Conservation (phyloP, 2,113 vertebrate species). For the Corydoras maculifer region DNA sequence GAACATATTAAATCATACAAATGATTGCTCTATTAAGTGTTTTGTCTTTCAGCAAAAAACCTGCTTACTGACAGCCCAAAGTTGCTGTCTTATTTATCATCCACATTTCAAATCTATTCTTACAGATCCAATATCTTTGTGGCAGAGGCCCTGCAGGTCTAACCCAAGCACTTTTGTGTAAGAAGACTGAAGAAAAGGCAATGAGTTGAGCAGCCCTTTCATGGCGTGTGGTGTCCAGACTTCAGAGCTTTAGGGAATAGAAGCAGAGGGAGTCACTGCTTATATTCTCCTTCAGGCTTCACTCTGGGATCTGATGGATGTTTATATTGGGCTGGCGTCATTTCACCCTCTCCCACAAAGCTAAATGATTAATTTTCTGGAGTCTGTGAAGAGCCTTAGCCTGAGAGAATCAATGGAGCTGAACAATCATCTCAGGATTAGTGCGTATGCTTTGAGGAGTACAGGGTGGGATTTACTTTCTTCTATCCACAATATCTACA, state of each 20-base stretch:
- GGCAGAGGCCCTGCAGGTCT: constrained; percentile 16
- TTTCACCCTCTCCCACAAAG: constrained; percentile 24
- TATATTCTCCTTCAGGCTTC: constrained; percentile 24
- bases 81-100: constrained; percentile 8
- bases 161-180: constrained; percentile 19
- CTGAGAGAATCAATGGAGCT: constrained; percentile 34
- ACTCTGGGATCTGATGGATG: constrained; percentile 21
- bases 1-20: no score
- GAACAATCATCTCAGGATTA: constrained; percentile 33
- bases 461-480: background rate
- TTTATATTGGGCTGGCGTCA: constrained; percentile 26
- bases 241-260: constrained; percentile 23
- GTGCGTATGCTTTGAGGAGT: background rate
- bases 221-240: constrained; percentile 13
- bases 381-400: constrained; percentile 14
- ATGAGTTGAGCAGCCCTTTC: constrained; percentile 10
- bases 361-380: constrained; percentile 27
- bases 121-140: constrained; percentile 24
- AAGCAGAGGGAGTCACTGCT: constrained; percentile 14
- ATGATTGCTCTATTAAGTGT: background rate
- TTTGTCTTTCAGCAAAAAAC: background rate
- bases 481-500: constrained; percentile 13
- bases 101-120: constrained; percentile 17
- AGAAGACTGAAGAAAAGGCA: constrained; percentile 28
- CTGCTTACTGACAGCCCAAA: background rate